Conservation (phyloP, 2,888 invertebrate species). For the Norana najaformis region DNA sequence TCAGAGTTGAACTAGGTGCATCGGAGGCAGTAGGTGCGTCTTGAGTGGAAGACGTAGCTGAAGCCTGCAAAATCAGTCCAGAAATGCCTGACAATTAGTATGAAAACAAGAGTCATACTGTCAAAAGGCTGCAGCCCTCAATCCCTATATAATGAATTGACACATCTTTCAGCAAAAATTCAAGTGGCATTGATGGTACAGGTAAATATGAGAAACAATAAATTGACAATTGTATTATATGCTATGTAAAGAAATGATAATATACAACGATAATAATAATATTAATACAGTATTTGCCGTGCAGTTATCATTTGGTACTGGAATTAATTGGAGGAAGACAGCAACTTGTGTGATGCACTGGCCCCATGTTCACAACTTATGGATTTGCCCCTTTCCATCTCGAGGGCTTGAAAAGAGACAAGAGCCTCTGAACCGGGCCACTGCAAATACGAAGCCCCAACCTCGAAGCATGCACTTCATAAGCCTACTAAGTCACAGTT, state of each 20-base stretch:
- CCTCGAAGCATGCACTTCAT: too few relatives aligned
- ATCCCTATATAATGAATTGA: not conserved
- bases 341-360: too few relatives aligned
- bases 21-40: not conserved
- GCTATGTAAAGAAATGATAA: not conserved
- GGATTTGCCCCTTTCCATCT: too few relatives aligned
- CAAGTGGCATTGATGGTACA: not conserved
- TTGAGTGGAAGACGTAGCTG: not conserved
- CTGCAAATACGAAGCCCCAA: too few relatives aligned
- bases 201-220: not conserved
- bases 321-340: too few relatives aligned
- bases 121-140: not conserved
- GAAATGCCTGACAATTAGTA: not conserved
- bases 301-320: too few relatives aligned
- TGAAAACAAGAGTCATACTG: not conserved
- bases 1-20: slow-evolving; percentile 36
- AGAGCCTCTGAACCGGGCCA: too few relatives aligned
- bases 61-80: not conserved
- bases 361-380: too few relatives aligned
- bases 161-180: not conserved
- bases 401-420: too few relatives aligned
- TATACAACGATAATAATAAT: not conserved
- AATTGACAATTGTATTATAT: not conserved
- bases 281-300: not conserved
- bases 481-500: too few relatives aligned